These are phyloP conservation scores for Cercopithecus diana DNA, from an alignment of 2,797 vertebrate genomes.

Conservation along the genomic window DNA sequence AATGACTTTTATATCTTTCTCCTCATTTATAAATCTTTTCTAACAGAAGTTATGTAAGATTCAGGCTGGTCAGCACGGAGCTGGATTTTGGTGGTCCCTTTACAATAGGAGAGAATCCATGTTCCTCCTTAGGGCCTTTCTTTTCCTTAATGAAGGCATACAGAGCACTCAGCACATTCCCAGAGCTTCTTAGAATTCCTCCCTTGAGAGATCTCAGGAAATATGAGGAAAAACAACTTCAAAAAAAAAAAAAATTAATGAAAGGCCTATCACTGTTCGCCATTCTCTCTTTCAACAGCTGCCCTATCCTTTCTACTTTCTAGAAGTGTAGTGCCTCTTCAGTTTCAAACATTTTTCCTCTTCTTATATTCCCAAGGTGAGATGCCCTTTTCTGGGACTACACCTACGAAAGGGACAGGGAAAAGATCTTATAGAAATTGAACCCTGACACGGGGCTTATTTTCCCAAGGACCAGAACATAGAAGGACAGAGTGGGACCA, in stretches of 20 bases:
- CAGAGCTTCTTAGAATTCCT: conserved; percentile 40
- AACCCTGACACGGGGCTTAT: background rate
- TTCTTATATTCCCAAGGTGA: background rate
- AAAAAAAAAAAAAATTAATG: background rate
- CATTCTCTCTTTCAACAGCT: background rate
- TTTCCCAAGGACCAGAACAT: background rate
- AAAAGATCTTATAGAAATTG: background rate
- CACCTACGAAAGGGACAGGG: background rate
- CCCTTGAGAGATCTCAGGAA: conserved; percentile 53
- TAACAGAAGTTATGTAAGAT: background rate
- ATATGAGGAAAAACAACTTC: conserved; percentile 61
- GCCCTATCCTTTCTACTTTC: background rate
- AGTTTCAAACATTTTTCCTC: background rate
- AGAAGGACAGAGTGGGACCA: background rate
- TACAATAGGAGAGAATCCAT: background rate
- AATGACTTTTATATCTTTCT: conserved; percentile 13
- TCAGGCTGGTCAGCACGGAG: background rate
- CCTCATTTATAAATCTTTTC: conserved; percentile 27
- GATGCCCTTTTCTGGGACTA: background rate
- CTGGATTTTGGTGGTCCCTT: background rate
- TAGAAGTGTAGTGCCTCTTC: background rate
- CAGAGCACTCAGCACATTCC: conserved; percentile 13
- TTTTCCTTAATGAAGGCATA: conserved; percentile 36
- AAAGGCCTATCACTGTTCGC: background rate
- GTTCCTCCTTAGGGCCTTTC: background rate